A percentile compares a stretch with the other conserved stretches of the same genome.
phyloP scores from a whole-genome alignment of 53 echinoderm and acorn worm genomes.

The Stichopus horrens region DNA sequence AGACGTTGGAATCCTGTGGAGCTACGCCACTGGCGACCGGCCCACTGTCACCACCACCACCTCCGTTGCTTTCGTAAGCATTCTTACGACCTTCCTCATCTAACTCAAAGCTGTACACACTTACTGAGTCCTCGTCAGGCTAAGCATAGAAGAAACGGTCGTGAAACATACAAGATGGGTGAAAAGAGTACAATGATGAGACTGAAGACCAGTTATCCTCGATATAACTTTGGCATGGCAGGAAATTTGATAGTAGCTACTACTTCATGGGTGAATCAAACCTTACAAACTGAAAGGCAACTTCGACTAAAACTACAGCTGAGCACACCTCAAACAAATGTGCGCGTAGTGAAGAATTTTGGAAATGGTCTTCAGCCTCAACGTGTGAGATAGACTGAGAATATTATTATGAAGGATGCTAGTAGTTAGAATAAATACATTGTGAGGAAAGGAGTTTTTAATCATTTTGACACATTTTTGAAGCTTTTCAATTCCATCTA shows the following conservation, averaged over 20 bases:
- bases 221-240: no score
- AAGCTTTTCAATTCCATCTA: neutral
- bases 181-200: conserved; percentile 28
- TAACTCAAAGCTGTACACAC: conserved; percentile 95
- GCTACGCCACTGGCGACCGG: neutral
- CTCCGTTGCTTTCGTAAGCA: conserved; percentile 17
- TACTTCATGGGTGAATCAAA: no score
- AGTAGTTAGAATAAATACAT: neutral
- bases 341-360: neutral
- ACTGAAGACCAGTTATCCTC: neutral
- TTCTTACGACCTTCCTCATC: conserved; percentile 54
- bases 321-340: no score
- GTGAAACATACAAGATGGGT: conserved; percentile 14
- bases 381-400: neutral
- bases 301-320: no score
- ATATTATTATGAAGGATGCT: neutral
- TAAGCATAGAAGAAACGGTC: conserved; percentile 23
- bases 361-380: neutral
- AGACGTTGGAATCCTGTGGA: conserved; percentile 11
- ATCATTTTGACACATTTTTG: neutral
- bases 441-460: neutral
- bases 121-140: conserved; percentile 73
- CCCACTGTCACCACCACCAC: neutral
- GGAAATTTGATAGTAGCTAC: no score
- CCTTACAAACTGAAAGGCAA: no score